phyloP scores from a whole-genome alignment of 2,113 vertebrate species.

The Mirza zaza region DNA sequence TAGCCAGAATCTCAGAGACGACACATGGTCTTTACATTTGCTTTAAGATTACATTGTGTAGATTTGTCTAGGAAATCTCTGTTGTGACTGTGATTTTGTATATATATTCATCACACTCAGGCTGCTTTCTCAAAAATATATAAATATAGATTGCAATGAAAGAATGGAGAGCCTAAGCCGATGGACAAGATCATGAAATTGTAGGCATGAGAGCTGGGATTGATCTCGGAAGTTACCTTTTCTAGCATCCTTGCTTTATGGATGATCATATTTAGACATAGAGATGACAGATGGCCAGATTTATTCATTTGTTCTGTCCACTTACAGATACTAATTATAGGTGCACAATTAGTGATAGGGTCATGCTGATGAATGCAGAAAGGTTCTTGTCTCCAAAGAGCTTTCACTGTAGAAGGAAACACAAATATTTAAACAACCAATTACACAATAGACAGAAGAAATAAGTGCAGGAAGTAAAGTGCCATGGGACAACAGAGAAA shows the following conservation, averaged over 20 bases:
- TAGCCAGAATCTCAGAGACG: neutral
- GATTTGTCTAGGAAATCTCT: neutral
- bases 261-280: neutral
- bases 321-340: neutral
- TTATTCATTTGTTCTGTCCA: fast-evolving
- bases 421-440: neutral
- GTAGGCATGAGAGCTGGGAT: fast-evolving
- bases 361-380: neutral
- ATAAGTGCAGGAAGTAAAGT: fast-evolving
- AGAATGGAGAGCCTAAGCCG: too few relatives aligned
- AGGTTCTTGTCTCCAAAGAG: neutral
- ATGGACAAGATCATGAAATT: neutral
- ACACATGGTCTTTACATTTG: neutral
- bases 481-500: neutral
- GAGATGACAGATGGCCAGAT: too few relatives aligned
- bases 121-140: neutral
- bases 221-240: neutral
- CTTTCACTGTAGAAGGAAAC: too few relatives aligned
- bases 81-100: neutral
- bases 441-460: neutral
- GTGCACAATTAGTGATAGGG: fast-evolving
- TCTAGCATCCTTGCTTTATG: neutral
- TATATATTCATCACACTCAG: fast-evolving
- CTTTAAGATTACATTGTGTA: neutral
- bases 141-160: neutral